Percentiles rank a stretch among this genome's conserved stretches.
phyloP scores from a whole-genome alignment of 2,797 vertebrate species.

The Sorex maritimensis region DNA sequence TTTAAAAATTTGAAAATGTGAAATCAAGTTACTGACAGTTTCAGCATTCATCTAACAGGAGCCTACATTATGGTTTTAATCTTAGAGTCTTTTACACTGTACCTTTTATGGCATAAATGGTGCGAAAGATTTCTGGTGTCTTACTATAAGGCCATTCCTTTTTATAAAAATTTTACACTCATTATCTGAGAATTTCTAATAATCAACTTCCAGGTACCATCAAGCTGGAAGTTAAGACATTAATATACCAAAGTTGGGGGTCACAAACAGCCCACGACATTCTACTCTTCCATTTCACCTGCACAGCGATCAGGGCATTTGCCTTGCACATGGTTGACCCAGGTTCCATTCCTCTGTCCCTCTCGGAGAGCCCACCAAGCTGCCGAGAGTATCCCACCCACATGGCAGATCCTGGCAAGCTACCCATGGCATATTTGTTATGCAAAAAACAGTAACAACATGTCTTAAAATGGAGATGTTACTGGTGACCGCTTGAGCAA shows the following conservation, averaged over 20 bases:
- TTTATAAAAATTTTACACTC: background rate
- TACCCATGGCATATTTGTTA: too few species aligned
- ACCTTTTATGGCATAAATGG: background rate
- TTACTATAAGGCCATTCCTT: background rate
- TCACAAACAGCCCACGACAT: background rate
- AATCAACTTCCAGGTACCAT: background rate
- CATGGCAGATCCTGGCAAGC: too few species aligned
- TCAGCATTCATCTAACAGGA: background rate
- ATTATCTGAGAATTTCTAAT: background rate
- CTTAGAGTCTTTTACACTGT: background rate
- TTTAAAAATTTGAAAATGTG: background rate
- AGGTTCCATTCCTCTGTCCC: too few species aligned
- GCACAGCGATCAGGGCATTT: too few species aligned
- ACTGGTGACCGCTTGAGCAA: too few species aligned
- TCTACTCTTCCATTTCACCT: background rate
- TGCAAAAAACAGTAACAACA: too few species aligned
- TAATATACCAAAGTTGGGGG: background rate
- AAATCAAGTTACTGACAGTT: background rate
- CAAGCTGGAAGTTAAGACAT: background rate
- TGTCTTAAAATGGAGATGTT: too few species aligned
- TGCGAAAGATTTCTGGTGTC: background rate
- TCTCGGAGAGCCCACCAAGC: too few species aligned
- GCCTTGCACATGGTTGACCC: too few species aligned
- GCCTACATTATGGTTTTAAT: background rate
- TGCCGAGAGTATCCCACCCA: too few species aligned